These are phyloP conservation scores for Podiceps cristatus DNA, from an alignment of 2,113 vertebrate genomes.

Conservation along the genomic window DNA sequence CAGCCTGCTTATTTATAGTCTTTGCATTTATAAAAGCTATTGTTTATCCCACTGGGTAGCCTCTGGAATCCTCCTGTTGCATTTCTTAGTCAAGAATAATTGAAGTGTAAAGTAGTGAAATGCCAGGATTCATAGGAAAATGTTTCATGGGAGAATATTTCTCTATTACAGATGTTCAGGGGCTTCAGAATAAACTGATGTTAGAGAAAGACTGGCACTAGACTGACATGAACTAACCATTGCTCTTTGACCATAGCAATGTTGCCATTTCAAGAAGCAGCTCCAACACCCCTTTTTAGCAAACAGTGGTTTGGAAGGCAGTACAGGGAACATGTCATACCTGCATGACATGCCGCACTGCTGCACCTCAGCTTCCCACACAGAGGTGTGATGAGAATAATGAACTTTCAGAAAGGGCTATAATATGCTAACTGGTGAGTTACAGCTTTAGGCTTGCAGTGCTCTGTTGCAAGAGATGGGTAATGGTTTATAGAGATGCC, in stretches of 20 bases:
- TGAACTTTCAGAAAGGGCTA: neutral
- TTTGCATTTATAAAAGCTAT: constrained; percentile 53
- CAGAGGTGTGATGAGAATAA: neutral
- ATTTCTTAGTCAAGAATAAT: constrained; percentile 55
- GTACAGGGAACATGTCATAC: neutral
- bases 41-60: constrained; percentile 62
- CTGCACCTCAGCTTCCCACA: neutral
- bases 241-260: neutral
- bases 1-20: constrained; percentile 23
- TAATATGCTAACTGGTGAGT: neutral
- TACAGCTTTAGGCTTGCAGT: neutral
- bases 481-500: neutral
- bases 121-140: constrained; percentile 63
- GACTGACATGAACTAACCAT: neutral
- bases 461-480: neutral
- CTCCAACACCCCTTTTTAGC: neutral
- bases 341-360: neutral
- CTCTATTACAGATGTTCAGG: constrained; percentile 68
- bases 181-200: neutral
- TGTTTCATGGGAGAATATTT: constrained; percentile 3
- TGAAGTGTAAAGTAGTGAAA: constrained; percentile 56
- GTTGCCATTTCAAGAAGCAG: neutral
- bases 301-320: neutral
- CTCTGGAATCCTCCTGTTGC: constrained; percentile 56
- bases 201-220: neutral